Conservation (phyloP, 2,888 invertebrate genomes). For the Sussaba pulchella region DNA sequence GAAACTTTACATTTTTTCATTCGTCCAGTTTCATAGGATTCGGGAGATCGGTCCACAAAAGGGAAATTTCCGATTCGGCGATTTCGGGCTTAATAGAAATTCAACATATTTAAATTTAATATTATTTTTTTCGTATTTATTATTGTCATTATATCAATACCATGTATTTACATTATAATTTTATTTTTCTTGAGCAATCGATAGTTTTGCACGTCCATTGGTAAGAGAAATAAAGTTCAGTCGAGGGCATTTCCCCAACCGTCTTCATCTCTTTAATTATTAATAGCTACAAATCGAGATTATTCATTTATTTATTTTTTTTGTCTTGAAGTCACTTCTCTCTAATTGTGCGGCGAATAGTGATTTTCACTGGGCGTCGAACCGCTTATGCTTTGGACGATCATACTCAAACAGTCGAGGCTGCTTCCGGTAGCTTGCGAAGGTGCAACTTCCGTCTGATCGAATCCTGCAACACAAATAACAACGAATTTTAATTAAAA, state of each 20-base stretch:
- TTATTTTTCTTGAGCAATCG: slow-evolving; percentile 52
- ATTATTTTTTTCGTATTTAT: slow-evolving; percentile 5
- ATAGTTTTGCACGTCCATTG: slow-evolving; percentile 39
- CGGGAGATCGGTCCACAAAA: neutral
- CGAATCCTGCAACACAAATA: slow-evolving; percentile 77
- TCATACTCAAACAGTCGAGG: slow-evolving; percentile 89
- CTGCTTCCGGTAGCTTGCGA: slow-evolving; percentile 86
- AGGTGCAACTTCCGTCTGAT: slow-evolving; percentile 74
- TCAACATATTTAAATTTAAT: neutral
- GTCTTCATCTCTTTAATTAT: slow-evolving; percentile 50
- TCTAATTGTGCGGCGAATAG: slow-evolving; percentile 76
- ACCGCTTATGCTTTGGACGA: slow-evolving; percentile 89
- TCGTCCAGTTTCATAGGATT: neutral
- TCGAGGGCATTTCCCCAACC: slow-evolving; percentile 12
- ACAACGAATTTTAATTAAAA: slow-evolving; percentile 40
- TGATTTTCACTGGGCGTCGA: slow-evolving; percentile 79
- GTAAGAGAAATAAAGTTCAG: slow-evolving; percentile 35
- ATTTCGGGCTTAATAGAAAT: neutral
- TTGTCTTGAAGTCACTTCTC: slow-evolving; percentile 30
- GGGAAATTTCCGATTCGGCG: no score
- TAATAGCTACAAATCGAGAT: slow-evolving; percentile 56
- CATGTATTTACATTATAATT: slow-evolving; percentile 51
- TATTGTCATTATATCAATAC: slow-evolving; percentile 51
- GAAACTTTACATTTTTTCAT: neutral
- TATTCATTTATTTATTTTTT: slow-evolving; percentile 27